Conservation (phyloP, 1,140 invertebrate species). For the fruit fly (Drosophila melanogaster) region DNA sequence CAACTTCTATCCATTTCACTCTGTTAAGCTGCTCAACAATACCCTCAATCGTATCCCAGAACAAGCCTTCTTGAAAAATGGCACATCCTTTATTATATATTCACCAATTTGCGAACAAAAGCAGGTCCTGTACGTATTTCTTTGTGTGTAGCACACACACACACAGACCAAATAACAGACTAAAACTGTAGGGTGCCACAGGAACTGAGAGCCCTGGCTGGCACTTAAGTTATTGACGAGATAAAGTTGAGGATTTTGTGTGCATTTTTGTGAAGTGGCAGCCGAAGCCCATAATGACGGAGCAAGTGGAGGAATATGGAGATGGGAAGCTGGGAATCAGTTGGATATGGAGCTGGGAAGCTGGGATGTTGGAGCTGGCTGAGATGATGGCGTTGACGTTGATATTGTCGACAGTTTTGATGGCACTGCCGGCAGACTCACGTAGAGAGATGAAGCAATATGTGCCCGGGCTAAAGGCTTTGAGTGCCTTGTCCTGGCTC, state of each 20-base stretch:
- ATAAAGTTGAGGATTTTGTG: constrained; percentile 83
- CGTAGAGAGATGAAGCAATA: constrained; percentile 54
- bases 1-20: too few species aligned
- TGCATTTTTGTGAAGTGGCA: constrained; percentile 80
- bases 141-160: constrained; percentile 4
- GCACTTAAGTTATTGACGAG: constrained; percentile 78
- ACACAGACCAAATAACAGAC: constrained; percentile 16
- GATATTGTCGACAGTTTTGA: constrained; percentile 53
- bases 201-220: constrained; percentile 32
- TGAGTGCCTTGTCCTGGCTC: constrained; percentile 11
- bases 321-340: constrained; percentile 9
- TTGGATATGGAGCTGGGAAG: constrained; percentile 22
- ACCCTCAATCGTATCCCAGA: too few species aligned
- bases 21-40: too few species aligned
- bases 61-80: too few species aligned
- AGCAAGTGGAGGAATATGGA: constrained; percentile 36
- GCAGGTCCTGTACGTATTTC: background rate
- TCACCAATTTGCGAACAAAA: background rate
- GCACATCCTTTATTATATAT: background rate
- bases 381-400: constrained; percentile 43
- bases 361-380: constrained; percentile 16
- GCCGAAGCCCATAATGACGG: constrained; percentile 72
- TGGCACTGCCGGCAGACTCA: constrained; percentile 37
- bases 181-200: constrained; percentile 22
- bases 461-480: constrained; percentile 27